Conservation (phyloP, 2,113 vertebrate species). For the Nerophis lumbriciformis region DNA sequence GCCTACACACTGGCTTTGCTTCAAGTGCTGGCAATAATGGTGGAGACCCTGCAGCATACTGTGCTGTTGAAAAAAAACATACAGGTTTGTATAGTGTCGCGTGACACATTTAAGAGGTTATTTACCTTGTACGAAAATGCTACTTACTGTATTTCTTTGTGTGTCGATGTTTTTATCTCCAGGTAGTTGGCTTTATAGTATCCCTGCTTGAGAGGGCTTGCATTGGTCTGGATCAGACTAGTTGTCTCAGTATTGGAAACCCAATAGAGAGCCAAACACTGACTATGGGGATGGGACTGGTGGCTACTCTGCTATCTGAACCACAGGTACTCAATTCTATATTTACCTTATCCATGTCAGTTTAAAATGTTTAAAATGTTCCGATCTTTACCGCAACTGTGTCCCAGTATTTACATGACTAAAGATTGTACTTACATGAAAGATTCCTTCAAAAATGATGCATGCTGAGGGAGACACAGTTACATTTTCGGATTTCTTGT, state of each 20-base stretch:
- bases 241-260: slow-evolving; percentile 33
- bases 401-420: too few species aligned
- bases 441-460: too few species aligned
- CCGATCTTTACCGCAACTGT: too few species aligned
- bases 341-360: neutral
- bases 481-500: too few species aligned
- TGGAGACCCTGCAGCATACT: slow-evolving; percentile 77
- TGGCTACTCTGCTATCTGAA: slow-evolving; percentile 82
- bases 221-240: slow-evolving; percentile 43
- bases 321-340: slow-evolving; percentile 73
- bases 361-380: neutral
- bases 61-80: slow-evolving; percentile 78
- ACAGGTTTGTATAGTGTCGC: slow-evolving; percentile 71
- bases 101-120: neutral
- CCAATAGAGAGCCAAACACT: slow-evolving; percentile 81
- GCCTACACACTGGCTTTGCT: slow-evolving; percentile 75
- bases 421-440: too few species aligned
- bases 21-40: slow-evolving; percentile 81
- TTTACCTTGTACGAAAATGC: neutral
- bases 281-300: slow-evolving; percentile 87
- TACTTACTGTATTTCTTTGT: neutral
- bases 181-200: slow-evolving; percentile 85
- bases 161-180: slow-evolving; percentile 1
- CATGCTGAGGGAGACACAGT: too few species aligned
- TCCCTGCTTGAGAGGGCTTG: slow-evolving; percentile 80